Base-by-base conservation (phyloP, 2,797 vertebrate species). In the Halcyon chelicuti region DNA sequence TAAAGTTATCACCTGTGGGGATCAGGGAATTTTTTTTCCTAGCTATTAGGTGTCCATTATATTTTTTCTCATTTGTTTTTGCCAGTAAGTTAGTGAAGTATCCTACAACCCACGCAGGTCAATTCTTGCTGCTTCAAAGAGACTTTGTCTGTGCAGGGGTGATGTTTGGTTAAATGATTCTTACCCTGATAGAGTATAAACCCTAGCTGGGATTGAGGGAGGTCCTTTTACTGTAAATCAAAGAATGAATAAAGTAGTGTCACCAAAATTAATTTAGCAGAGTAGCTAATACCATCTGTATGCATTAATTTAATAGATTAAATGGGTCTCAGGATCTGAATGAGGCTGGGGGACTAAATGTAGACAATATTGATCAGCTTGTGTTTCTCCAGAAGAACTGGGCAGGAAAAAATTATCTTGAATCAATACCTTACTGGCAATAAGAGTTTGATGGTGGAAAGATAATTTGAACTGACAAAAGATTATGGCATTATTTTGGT, bases 1-100 rank as follows among this genome's bases (percentile, higher is more conserved):
- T 86, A 54, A 90, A 95, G 65, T 76, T 93, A 86, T 78, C 85
- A 78, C 44, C 93, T 90, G 5, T 86, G 82, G 73, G 39, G 58
- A 92, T 15, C 6, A 55, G 35, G 5, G 20, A 66, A 4, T n/a
- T 46, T 42, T 61, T 85, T 80, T 79, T 17, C 40, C 18, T 72
- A n/a, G 42, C 23, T 80, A 39, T 93, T 70, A 73, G 5, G 7
- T 51, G 11, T 33, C 68, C 29, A 20, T 73, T 94, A 72, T 20
- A 28, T 52, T 40, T 78, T 73, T 90, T 86, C 66, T 70, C 7
- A 1, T 46, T 86, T 7, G 0, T 37, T 77, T 94, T 78, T 37
- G 5, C 39, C 47, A 42, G 12, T 52, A 44, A 31, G 14, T 78
- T 40, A 81, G n/a, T 51, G 35, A 65, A 10, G 21, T 49, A 62